These are phyloP conservation scores for Hydra vulgaris DNA, from an alignment of 30 jellyfish, hydroid and myxozoan species.

Conservation along the genomic window DNA sequence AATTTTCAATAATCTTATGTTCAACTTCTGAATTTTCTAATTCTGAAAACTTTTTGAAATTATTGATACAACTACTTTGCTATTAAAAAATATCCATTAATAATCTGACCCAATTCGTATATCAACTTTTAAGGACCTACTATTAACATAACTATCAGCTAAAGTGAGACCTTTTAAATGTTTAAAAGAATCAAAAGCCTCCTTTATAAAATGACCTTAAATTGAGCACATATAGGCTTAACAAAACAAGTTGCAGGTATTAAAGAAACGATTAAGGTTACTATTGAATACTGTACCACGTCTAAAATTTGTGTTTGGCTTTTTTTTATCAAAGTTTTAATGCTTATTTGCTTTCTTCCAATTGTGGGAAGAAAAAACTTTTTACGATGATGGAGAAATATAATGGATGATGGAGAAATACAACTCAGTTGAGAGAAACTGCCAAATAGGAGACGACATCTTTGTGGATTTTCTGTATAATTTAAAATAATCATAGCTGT, in stretches of 20 bases:
- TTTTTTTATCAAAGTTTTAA: conserved; percentile 5
- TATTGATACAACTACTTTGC: neutral
- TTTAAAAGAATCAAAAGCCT: no score
- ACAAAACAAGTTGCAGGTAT: neutral
- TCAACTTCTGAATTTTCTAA: conserved; percentile 3
- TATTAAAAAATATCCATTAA: neutral
- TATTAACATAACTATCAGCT: neutral
- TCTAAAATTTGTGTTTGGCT: neutral
- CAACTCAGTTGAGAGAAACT: no score
- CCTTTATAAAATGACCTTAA: no score
- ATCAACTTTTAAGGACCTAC: neutral
- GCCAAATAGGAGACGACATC: no score
- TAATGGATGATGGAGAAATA: conserved; percentile 5
- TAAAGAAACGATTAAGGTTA: neutral
- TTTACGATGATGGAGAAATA: no score
- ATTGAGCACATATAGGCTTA: neutral
- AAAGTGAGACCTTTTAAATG: conserved; percentile 3
- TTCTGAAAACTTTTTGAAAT: neutral
- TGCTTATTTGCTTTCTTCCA: conserved; percentile 35
- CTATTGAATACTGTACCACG: neutral
- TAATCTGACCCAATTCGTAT: neutral
- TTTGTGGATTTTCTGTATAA: no score
- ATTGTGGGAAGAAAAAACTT: conserved; percentile 12
- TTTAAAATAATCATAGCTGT: no score
- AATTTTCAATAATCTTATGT: neutral